These are phyloP conservation scores for Baryphthengus martii DNA, from an alignment of 2,113 vertebrate genomes.

Conservation along the genomic window DNA sequence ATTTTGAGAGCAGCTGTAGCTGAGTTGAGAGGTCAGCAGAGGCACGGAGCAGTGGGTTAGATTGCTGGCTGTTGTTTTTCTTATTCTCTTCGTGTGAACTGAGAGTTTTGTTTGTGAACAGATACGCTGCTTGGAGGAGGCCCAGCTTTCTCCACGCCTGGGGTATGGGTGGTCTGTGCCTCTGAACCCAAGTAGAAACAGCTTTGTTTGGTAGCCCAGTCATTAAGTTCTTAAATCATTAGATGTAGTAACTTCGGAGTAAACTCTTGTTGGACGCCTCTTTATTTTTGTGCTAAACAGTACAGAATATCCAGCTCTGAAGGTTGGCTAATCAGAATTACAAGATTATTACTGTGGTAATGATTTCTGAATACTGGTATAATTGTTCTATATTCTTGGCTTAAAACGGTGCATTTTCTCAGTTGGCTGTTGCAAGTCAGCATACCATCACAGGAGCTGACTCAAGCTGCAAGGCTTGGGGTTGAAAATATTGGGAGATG, in stretches of 20 bases:
- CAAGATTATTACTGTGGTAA: background rate
- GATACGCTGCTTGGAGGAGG: background rate
- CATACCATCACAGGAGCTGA: background rate
- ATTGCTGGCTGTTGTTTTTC: background rate
- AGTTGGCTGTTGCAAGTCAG: background rate
- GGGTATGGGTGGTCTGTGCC: background rate
- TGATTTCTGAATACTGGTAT: background rate
- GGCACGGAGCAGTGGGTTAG: background rate
- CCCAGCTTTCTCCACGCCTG: background rate
- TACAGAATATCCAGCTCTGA: background rate
- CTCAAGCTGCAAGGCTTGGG: background rate
- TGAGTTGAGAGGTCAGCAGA: background rate
- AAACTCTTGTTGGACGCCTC: background rate
- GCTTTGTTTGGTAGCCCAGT: background rate
- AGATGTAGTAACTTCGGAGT: background rate
- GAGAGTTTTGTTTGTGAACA: background rate
- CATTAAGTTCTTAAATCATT: background rate
- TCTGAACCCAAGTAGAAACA: background rate
- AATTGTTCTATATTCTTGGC: background rate
- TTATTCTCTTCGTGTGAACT: background rate
- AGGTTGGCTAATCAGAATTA: background rate
- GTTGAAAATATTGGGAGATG: background rate
- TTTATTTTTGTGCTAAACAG: conserved; percentile 14
- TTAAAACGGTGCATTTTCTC: background rate
- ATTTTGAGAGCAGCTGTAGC: background rate